phyloP scores from a whole-genome alignment of 1,140 invertebrate genomes.

The Pseudomyrmex concolor region DNA sequence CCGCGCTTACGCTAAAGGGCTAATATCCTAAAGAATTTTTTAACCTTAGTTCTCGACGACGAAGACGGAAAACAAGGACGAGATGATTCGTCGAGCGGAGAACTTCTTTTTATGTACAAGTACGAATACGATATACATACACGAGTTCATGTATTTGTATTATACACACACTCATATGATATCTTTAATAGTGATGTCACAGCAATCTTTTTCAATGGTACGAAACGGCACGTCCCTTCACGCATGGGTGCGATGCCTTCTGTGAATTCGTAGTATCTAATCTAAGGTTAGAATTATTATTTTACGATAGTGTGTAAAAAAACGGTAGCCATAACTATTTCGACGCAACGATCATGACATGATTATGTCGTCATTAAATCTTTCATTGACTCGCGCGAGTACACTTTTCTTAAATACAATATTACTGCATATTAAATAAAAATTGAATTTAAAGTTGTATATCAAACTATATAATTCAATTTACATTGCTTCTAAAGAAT shows the following conservation, averaged over 20 bases:
- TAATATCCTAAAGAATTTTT: slow-evolving; percentile 42
- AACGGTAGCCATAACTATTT: slow-evolving; percentile 37
- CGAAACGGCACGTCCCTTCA: slow-evolving; percentile 32
- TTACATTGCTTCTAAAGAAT: too few species aligned
- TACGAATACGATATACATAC: slow-evolving; percentile 47
- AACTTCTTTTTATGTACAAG: slow-evolving; percentile 52
- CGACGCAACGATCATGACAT: slow-evolving; percentile 14
- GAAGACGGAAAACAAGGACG: slow-evolving; percentile 47
- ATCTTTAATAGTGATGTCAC: slow-evolving; percentile 58
- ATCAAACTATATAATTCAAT: too few species aligned
- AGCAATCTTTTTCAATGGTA: slow-evolving; percentile 34
- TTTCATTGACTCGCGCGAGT: slow-evolving; percentile 30
- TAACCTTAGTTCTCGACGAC: slow-evolving; percentile 37
- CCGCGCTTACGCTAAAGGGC: background rate
- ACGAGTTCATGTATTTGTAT: slow-evolving; percentile 30
- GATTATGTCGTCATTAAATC: slow-evolving; percentile 3
- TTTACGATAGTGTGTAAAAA: slow-evolving; percentile 9
- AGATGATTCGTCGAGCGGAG: slow-evolving; percentile 49
- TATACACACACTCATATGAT: slow-evolving; percentile 58
- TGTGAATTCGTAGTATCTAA: slow-evolving; percentile 36
- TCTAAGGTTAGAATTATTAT: slow-evolving; percentile 50
- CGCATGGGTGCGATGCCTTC: slow-evolving; percentile 11
- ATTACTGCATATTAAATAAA: background rate
- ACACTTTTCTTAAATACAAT: background rate
- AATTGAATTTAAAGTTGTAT: background rate